These are phyloP conservation scores for Julus scandinavius DNA, from an alignment of 2,888 invertebrate genomes.

Conservation along the genomic window DNA sequence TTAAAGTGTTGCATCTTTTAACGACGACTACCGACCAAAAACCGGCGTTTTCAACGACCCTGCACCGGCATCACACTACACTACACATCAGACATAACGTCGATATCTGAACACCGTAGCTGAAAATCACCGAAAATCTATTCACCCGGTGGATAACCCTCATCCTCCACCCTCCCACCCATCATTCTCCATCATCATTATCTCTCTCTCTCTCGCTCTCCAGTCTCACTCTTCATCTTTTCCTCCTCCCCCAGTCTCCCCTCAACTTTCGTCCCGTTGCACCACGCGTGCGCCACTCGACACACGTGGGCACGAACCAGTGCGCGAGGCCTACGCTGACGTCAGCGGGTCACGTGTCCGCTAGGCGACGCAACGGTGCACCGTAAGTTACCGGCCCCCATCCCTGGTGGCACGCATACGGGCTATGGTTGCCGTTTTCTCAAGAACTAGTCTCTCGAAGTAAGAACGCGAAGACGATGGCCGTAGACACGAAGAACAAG, in stretches of 20 bases:
- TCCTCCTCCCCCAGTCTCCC: background rate
- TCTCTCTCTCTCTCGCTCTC: background rate
- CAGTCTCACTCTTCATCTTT: background rate
- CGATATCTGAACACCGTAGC: too few species aligned
- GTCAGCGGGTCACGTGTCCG: conserved; percentile 6
- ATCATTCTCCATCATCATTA: background rate
- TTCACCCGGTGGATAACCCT: background rate
- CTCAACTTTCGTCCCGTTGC: background rate
- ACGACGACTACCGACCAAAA: too few species aligned
- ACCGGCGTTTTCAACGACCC: too few species aligned
- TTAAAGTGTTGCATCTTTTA: too few species aligned
- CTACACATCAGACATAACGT: too few species aligned
- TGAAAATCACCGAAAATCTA: background rate
- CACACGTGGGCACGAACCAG: conserved; percentile 10
- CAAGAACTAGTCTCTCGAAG: conserved; percentile 21
- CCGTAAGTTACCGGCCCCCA: conserved; percentile 45
- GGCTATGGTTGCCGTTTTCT: conserved; percentile 43
- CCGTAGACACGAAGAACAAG: background rate
- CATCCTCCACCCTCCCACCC: background rate
- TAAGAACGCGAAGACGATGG: background rate
- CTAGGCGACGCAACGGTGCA: conserved; percentile 35
- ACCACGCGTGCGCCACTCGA: background rate
- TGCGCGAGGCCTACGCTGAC: background rate
- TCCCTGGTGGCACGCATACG: conserved; percentile 20
- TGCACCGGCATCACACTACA: too few species aligned